phyloP scores from a whole-genome alignment of 2,888 invertebrate species.

The Papilio gigon region DNA sequence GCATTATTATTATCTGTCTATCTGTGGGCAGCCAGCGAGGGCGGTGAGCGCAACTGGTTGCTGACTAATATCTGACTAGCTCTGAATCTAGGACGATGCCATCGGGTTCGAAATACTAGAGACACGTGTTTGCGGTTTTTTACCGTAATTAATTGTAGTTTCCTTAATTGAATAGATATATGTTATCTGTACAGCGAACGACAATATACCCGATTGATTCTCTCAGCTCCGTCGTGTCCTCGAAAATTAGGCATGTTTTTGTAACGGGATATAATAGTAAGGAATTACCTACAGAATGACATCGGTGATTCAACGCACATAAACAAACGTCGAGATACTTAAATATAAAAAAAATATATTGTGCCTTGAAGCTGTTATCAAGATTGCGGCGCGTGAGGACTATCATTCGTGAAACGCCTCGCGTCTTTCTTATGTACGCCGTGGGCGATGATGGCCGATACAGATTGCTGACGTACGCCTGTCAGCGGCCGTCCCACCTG shows the following conservation, averaged over 20 bases:
- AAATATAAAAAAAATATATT: not conserved
- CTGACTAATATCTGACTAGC: constrained; percentile 49
- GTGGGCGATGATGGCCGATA: constrained; percentile 45
- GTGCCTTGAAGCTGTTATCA: not conserved
- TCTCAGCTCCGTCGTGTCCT: not conserved
- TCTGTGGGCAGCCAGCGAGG: constrained; percentile 12
- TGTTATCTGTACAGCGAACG: constrained; percentile 25
- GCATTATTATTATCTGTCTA: constrained; percentile 30
- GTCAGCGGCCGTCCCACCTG: not conserved
- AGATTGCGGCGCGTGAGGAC: not conserved
- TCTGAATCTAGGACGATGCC: constrained; percentile 43
- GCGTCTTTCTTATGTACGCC: constrained; percentile 47
- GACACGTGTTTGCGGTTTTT: not conserved
- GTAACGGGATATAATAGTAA: constrained; percentile 1
- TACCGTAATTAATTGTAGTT: constrained; percentile 4
- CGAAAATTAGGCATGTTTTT: constrained; percentile 8
- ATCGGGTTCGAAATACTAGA: constrained; percentile 33
- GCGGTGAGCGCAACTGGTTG: constrained; percentile 45
- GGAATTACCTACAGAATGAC: not conserved
- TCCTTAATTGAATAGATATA: constrained; percentile 15
- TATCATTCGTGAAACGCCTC: constrained; percentile 52
- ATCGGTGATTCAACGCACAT: not conserved
- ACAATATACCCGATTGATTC: constrained; percentile 39
- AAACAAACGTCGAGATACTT: not conserved
- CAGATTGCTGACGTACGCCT: constrained; percentile 47